phyloP scores from a whole-genome alignment of 2,113 vertebrate species.

The Hyperopisus bebe region DNA sequence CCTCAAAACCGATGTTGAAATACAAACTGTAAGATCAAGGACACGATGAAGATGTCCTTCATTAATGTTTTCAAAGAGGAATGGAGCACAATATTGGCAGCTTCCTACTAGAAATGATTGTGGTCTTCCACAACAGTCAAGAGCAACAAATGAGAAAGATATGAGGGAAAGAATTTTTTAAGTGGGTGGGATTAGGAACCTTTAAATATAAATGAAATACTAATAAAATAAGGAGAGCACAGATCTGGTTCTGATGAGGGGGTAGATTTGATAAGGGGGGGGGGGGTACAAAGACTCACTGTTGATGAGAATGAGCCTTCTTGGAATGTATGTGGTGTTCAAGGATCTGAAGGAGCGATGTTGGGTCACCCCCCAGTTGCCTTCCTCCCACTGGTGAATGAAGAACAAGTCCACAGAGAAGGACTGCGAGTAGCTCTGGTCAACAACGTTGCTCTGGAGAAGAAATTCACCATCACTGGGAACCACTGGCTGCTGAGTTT shows the following conservation, averaged over 20 bases:
- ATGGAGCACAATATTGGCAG: neutral
- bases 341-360: conserved; percentile 30
- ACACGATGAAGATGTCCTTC: neutral
- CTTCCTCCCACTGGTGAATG: conserved; percentile 36
- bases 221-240: neutral
- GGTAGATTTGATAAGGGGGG: neutral
- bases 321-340: neutral
- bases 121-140: neutral
- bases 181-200: neutral
- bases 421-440: conserved; percentile 29
- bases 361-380: conserved; percentile 28
- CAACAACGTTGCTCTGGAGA: conserved; percentile 31
- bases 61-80: neutral
- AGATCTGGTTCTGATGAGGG: neutral
- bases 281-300: conserved; percentile 14
- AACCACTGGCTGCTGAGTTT: neutral
- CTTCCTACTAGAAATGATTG: neutral
- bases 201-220: neutral
- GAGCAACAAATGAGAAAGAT: neutral
- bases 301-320: conserved; percentile 25
- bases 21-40: neutral
- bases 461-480: neutral
- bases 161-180: neutral
- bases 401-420: conserved; percentile 37
- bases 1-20: neutral